Conservation (phyloP, 2,888 invertebrate species). For the Leucozona laternaria region DNA sequence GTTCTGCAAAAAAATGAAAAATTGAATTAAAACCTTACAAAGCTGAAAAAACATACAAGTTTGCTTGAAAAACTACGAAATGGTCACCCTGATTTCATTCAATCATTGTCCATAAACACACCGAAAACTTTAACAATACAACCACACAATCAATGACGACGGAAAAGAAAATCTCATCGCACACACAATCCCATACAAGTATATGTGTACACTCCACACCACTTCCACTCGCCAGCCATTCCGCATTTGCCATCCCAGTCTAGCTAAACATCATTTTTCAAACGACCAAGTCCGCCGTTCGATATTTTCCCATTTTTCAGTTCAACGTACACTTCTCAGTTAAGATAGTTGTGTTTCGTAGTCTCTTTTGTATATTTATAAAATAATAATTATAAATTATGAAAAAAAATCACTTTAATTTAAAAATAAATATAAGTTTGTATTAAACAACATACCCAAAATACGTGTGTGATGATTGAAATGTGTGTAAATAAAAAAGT, state of each 20-base stretch:
- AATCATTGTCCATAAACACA: constrained; percentile 36
- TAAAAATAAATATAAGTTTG: constrained; percentile 33
- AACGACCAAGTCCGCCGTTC: constrained; percentile 3
- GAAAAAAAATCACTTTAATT: constrained; percentile 18
- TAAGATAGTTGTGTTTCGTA: constrained; percentile 50
- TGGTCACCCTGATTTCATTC: constrained; percentile 28
- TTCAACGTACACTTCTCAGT: constrained; percentile 56
- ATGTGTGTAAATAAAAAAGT: constrained; percentile 29
- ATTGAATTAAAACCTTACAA: no score
- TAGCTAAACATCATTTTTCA: constrained; percentile 5
- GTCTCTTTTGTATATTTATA: constrained; percentile 42
- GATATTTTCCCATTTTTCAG: constrained; percentile 43
- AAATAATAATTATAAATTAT: constrained; percentile 25
- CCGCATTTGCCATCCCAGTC: neutral
- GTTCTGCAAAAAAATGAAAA: no score
- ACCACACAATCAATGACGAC: constrained; percentile 17
- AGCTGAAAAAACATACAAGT: no score
- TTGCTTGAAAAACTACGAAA: no score
- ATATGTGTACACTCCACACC: neutral
- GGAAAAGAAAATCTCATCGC: constrained; percentile 9
- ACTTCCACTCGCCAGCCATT: neutral
- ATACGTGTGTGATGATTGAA: constrained; percentile 37
- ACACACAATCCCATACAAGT: neutral
- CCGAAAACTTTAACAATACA: constrained; percentile 20
- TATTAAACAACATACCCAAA: neutral